Base-by-base conservation (phyloP, 2,797 vertebrate species). In the Karalla daura region DNA sequence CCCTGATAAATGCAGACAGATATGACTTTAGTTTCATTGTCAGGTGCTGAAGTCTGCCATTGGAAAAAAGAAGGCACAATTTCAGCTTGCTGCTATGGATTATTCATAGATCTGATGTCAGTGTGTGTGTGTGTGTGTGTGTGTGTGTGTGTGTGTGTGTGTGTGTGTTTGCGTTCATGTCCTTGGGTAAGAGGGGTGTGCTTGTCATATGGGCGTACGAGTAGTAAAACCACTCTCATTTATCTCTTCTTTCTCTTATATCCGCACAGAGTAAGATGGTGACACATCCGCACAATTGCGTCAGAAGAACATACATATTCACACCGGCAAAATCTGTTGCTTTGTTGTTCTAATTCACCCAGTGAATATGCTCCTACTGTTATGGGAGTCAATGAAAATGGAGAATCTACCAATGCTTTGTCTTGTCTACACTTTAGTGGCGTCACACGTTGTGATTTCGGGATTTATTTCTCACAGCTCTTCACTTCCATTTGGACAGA, bases 401-500 rank as follows among this genome's bases (percentile, higher is more conserved):
- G 56, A 66, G 24, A 66, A 66, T 69, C 5, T 15, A 50, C 2
- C 46, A 23, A 40, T 83, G 54, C 61, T 83, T 69, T 68, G 36
- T 68, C 49, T 43, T 49, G 36, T 80, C 33, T 58, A 13, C 50
- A 60, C 41, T 70, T 70, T 25, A 50, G 27, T 62, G 70, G 70
- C 59, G 44, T 86, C 44, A 66, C 70, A 60, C 46, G 27, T 24
- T 52, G 58, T 71, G 67, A 84, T 78, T 83, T 80, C 52, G 65
- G 46, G 60, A 70, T 80, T 63, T 88, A 74, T 67, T 81, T 76
- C 80, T 76, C 61, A 44, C 74, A 63, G 77, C 77, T 78, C 76
- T 64, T 83, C 85, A 77, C 84, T 85, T 90, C 80, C 73, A 78
- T 88, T 83, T 80, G 78, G 64, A 63, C 55, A 78, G 81, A 90